Evolutionary conservation across 2,797 vertebrate genomes (phyloP).

Genomic region (Enteromius thamalakanensis): DNA sequence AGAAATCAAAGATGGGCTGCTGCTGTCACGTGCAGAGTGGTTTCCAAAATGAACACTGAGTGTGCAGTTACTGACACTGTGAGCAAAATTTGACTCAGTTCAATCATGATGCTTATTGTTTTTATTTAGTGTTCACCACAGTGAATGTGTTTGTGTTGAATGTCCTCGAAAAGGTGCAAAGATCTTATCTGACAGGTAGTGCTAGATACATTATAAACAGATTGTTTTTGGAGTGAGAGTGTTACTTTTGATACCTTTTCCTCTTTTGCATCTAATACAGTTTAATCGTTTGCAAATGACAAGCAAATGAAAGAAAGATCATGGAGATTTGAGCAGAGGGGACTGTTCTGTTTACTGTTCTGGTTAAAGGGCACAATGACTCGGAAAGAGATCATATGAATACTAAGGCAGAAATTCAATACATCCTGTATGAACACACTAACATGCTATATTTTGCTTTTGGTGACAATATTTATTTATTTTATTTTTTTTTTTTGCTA

Average conservation of each 20-base stretch:
- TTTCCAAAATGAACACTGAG: background rate
- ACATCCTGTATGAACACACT: background rate
- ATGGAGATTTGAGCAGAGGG: slow-evolving; percentile 29
- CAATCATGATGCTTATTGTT: background rate
- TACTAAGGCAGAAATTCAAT: background rate
- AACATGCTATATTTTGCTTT: background rate
- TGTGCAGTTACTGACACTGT: background rate
- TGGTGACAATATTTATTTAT: background rate
- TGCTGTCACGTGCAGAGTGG: background rate
- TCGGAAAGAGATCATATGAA: slow-evolving; percentile 21
- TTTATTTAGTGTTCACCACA: background rate
- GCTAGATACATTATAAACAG: background rate
- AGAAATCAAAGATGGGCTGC: slow-evolving; percentile 12
- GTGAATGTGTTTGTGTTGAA: background rate
- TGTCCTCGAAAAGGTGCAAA: background rate
- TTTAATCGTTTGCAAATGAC: slow-evolving; percentile 51
- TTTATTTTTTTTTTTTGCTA: background rate
- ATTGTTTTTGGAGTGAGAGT: slow-evolving; percentile 24
- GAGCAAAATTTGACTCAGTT: slow-evolving; percentile 21
- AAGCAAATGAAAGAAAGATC: slow-evolving; percentile 54
- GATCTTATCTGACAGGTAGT: background rate
- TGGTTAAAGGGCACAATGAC: slow-evolving; percentile 44
- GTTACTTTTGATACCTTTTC: slow-evolving; percentile 2
- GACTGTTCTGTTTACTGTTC: slow-evolving; percentile 20
- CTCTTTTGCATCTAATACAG: slow-evolving; percentile 41